These are phyloP conservation scores for Melanotaenia pygmaea DNA, from an alignment of 2,797 vertebrate species.

Conservation along the genomic window DNA sequence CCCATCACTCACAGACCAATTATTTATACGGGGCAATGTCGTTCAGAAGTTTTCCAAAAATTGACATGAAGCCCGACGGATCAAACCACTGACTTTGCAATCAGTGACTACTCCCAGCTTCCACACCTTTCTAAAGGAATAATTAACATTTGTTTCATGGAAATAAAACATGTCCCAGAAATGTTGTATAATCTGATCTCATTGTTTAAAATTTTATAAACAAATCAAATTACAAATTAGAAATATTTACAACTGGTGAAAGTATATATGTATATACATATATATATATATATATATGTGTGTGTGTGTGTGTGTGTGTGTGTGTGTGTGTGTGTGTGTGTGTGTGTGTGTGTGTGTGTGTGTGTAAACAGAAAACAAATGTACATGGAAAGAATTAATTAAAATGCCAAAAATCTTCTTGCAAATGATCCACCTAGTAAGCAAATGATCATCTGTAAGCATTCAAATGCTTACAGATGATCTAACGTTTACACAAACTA, in stretches of 20 bases:
- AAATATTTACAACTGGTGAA: not conserved
- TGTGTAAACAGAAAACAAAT: slow-evolving; percentile 17
- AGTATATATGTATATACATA: slow-evolving; percentile 3
- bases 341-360: not conserved
- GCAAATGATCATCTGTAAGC: too few relatives aligned
- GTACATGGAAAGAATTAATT: slow-evolving; percentile 14
- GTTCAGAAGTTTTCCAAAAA: not conserved
- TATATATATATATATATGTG: not conserved
- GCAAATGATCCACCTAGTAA: slow-evolving; percentile 21
- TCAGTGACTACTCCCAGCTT: not conserved
- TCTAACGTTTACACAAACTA: slow-evolving; percentile 21
- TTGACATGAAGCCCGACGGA: not conserved
- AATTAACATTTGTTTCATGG: not conserved
- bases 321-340: not conserved
- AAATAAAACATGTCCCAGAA: not conserved
- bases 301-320: not conserved
- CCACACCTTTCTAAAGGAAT: not conserved
- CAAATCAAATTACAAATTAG: not conserved
- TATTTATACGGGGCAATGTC: not conserved
- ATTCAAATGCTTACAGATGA: slow-evolving; percentile 25
- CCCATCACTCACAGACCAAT: not conserved
- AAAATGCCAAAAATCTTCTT: slow-evolving; percentile 30
- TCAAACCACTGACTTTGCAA: not conserved
- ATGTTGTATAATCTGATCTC: not conserved
- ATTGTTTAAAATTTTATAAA: not conserved